Base-by-base conservation (phyloP, 2,797 vertebrate species). In the Gephyroberyx darwinii region DNA sequence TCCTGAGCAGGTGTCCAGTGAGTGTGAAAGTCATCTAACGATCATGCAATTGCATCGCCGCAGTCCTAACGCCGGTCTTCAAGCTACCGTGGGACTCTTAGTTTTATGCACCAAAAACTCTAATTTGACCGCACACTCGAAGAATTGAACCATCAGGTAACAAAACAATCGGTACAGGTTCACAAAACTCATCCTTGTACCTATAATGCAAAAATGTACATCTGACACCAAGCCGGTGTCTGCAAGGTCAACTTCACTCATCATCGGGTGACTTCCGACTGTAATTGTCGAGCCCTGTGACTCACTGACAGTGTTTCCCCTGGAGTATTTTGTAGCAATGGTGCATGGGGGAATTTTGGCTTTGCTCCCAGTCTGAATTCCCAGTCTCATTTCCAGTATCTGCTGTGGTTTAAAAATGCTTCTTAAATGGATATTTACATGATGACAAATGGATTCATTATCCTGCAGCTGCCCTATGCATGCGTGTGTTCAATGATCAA, bases 401-500 rank as follows among this genome's bases (percentile, higher is more conserved):
- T 80, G 66, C 33, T 53, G 64, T 33, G 19, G 37, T 65, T 70
- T 63, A 37, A 57, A 83, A 64, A 67, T 59, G 1, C 57, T 56
- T 39, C 26, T 26, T 66, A 48, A 61, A 62, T 1, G 73, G 31
- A 84, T 63, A 68, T 67, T 48, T 50, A 8, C 74, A 43, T 33
- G 16, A 76, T 61, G 47, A 73, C 55, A 82, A 76, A 77, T 78
- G 55, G 67, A 67, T 53, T 61, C 10, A 33, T 64, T 12, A 2
- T 51, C 12, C 33, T 59, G 30, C 57, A 37, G 19, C 43, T 67
- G 30, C 51, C 56, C 19, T 37, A 5, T 22, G 47, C 37, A 58
- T 75, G 58, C 61, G 70, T 81, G 45, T 72, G 69, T 50, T n/a
- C 7, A 7, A 19, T 50, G 19, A 50, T 50, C 56, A 45, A 69